Evolutionary conservation across 2,888 invertebrate genomes (phyloP), one percentile per base, ranked within the genome.

Genomic region (Erebia aethiops): DNA sequence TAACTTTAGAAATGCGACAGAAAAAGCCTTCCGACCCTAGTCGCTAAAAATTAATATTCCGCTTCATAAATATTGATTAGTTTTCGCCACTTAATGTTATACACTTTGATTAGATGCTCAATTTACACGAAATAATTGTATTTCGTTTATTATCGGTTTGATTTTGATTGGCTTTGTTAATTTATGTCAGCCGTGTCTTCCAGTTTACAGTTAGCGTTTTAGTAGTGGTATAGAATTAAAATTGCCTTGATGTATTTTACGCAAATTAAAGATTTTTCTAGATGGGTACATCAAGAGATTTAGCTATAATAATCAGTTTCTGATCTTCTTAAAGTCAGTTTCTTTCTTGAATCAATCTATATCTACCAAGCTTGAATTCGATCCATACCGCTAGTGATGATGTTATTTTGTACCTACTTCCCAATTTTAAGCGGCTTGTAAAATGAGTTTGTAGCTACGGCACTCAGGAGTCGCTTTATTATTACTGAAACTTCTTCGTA

Each of bases 61-160:
- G 13, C 21, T 49, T 62, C 14, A 62, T 49, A 62, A 21, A 62
- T 61, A 61, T 16, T 16, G 41, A 62, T 62, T 49, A 49, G 21
- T 49, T 62, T 62, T 14, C 46, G 11, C 2, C 54, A 54, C 62
- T 35, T 35, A 35, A 7, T 35, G 2, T 26, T 26, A 26, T 35
- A 35, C 35, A 35, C 35, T 62, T 49, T 62, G 62, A 49, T 62
- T 49, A 64, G 52, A 35, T 41, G 16, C 26, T 43, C 56, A 10
- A 66, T 56, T 66, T 66, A 66, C 56, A 66, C 56, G 65, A 66
- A 18, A 56, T 56, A 43, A 64, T 64, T 64, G 41, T 14, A 62
- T 62, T 66, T 18, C 56, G 41, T 43, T 54, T 62, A 62, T 62
- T 62, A 49, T 62, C 18, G 46, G 21, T 62, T 14, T 13, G 16